Evolutionary conservation across 2,113 vertebrate species (phyloP).

Genomic region (Aplodontia rufa): DNA sequence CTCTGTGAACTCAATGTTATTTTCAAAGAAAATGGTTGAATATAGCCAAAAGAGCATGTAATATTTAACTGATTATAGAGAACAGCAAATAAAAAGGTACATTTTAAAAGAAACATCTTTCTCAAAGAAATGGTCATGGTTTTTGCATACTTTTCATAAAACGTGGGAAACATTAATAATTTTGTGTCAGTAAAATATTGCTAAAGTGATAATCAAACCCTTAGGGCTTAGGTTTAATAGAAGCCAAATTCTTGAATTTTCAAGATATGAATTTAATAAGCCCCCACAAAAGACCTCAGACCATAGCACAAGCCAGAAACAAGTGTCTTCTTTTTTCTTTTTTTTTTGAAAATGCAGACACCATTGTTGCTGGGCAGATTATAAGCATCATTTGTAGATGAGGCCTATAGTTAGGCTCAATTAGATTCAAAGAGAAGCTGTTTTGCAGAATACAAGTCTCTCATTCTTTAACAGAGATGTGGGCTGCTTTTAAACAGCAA

Average conservation of each 20-base stretch:
- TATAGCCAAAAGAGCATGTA: not conserved
- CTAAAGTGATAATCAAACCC: not conserved
- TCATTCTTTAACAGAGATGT: slow-evolving; percentile 67
- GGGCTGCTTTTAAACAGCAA: slow-evolving; percentile 66
- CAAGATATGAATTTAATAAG: slow-evolving; percentile 14
- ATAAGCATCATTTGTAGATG: slow-evolving; percentile 59
- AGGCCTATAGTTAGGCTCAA: slow-evolving; percentile 49
- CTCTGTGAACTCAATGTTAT: slow-evolving; percentile 41
- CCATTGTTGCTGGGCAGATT: slow-evolving; percentile 57
- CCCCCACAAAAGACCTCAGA: not conserved
- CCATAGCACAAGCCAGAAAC: slow-evolving; percentile 28
- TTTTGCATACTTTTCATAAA: slow-evolving; percentile 21
- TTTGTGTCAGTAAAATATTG: slow-evolving; percentile 15
- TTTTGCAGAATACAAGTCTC: slow-evolving; percentile 59
- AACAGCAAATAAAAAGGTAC: slow-evolving; percentile 36
- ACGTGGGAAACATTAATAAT: not conserved
- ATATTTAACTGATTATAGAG: slow-evolving; percentile 46
- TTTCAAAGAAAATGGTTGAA: slow-evolving; percentile 49
- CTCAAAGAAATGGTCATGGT: not conserved
- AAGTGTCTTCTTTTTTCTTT: slow-evolving; percentile 44
- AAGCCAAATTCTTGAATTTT: not conserved
- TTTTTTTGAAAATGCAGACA: slow-evolving; percentile 46
- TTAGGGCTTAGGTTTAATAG: not conserved
- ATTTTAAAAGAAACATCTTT: slow-evolving; percentile 42
- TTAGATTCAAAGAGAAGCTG: slow-evolving; percentile 56